Conservation (phyloP, 2,113 vertebrate genomes). For the Phyllostomus hastatus region DNA sequence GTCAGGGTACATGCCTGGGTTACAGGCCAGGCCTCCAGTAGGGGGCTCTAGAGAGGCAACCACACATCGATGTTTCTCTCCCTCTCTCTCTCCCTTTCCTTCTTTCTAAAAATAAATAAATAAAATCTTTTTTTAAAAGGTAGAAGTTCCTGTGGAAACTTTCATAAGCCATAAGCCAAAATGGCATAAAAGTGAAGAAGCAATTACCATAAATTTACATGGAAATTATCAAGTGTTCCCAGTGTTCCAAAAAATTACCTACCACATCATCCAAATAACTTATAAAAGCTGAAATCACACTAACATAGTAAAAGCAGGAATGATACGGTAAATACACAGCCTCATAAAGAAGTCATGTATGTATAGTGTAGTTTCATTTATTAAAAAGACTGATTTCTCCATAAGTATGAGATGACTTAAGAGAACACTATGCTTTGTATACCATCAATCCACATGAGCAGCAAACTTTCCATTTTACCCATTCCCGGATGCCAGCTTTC, state of each 20-base stretch:
- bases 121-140: no score
- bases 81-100: no score
- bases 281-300: not conserved
- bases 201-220: not conserved
- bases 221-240: not conserved
- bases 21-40: no score
- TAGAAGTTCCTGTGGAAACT: not conserved
- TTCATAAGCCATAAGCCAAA: not conserved
- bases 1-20: no score
- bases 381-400: not conserved
- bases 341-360: not conserved
- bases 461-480: not conserved
- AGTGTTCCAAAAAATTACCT: not conserved
- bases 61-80: no score
- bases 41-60: no score
- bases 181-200: not conserved
- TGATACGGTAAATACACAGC: not conserved
- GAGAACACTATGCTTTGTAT: not conserved
- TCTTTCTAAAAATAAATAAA: no score
- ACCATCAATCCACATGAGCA: not conserved
- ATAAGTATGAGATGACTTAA: not conserved
- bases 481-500: not conserved
- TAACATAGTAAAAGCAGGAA: not conserved
- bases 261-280: not conserved
- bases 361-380: not conserved